phyloP scores from a whole-genome alignment of 2,797 vertebrate genomes.

The Rhabdomys pumilio region DNA sequence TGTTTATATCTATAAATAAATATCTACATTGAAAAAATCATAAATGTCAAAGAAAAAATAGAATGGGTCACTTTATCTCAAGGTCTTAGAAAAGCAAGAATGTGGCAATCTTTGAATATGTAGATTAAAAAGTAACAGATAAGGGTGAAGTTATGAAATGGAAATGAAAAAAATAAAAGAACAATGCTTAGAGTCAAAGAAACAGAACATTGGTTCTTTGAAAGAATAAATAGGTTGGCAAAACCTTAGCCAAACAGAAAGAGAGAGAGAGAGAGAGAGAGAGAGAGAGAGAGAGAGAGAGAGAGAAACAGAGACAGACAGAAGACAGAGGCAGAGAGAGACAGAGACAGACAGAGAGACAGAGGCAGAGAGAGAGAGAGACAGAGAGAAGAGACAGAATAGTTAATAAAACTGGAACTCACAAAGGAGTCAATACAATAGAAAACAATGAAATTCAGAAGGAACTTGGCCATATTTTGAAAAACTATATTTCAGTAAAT shows the following conservation, averaged over 20 bases:
- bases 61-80: background rate
- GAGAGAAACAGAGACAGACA: too few species aligned
- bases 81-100: background rate
- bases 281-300: background rate
- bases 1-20: background rate
- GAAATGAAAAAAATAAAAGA: background rate
- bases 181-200: background rate
- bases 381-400: background rate
- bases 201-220: background rate
- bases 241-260: too few species aligned
- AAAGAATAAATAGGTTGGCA: background rate
- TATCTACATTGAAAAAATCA: background rate
- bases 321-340: too few species aligned
- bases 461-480: background rate
- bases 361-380: too few species aligned
- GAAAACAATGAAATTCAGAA: background rate
- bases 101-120: background rate
- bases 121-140: background rate
- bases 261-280: background rate
- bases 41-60: background rate
- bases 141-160: background rate
- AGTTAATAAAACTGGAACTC: background rate
- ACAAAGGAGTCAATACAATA: background rate
- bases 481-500: background rate
- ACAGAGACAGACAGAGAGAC: too few species aligned